These are phyloP conservation scores for Yponomeuta plumbellus DNA, from an alignment of 2,888 invertebrate species.

Conservation along the genomic window DNA sequence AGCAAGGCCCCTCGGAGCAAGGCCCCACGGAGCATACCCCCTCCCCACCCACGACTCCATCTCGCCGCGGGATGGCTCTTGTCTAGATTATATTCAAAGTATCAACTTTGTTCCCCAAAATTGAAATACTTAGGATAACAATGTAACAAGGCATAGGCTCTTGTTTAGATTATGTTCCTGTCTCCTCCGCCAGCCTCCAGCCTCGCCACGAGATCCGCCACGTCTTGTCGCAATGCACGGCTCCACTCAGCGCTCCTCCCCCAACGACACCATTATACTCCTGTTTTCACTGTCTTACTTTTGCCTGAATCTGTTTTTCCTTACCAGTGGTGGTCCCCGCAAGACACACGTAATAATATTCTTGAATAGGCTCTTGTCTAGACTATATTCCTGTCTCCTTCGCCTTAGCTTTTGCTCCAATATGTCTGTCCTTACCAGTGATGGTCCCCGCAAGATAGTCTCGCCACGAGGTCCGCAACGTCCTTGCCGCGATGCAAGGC, in stretches of 20 bases:
- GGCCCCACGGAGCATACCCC: constrained; percentile 81
- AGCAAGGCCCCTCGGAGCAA: constrained; percentile 84
- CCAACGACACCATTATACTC: too few species aligned
- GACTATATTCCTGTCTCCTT: too few species aligned
- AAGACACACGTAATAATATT: not conserved
- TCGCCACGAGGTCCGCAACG: constrained; percentile 77
- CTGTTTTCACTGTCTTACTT: not conserved
- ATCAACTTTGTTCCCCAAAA: too few species aligned
- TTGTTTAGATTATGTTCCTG: not conserved
- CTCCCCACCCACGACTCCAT: constrained; percentile 96
- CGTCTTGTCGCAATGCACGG: too few species aligned
- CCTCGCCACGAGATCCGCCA: too few species aligned
- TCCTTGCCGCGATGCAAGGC: constrained; percentile 74
- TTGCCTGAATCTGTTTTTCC: not conserved
- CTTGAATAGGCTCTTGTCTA: too few species aligned
- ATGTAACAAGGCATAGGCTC: too few species aligned
- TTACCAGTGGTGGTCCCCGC: constrained; percentile 2
- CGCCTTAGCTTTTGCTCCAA: not conserved
- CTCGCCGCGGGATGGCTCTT: constrained; percentile 76
- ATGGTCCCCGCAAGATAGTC: constrained; percentile 68
- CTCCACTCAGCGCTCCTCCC: too few species aligned
- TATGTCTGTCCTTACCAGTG: constrained; percentile 47
- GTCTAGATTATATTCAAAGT: not conserved
- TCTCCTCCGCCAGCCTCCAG: too few species aligned
- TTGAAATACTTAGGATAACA: too few species aligned